A percentile compares a stretch with the other conserved stretches of the same genome.
Evolutionary conservation across 2,797 vertebrate species (phyloP).

Genomic region (Tapera naevia): DNA sequence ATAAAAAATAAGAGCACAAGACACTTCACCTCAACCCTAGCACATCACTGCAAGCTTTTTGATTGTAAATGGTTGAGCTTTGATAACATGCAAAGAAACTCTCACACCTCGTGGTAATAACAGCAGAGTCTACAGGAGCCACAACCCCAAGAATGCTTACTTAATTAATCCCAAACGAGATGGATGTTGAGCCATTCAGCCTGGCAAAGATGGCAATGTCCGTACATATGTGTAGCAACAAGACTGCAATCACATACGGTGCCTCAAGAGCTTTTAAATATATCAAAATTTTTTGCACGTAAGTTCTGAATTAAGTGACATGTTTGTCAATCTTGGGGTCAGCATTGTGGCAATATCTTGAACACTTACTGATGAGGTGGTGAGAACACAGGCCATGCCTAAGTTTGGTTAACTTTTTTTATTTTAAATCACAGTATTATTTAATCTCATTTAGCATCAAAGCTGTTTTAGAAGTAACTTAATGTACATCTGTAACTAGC

Average conservation of each 20-base stretch:
- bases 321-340: neutral
- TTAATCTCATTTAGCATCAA: neutral
- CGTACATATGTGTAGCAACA: rapidly evolving
- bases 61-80: neutral
- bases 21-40: neutral
- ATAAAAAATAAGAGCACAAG: neutral
- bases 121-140: neutral
- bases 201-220: neutral
- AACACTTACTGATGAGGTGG: neutral
- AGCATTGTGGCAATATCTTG: neutral
- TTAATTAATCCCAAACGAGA: neutral
- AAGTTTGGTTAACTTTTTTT: neutral
- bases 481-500: slow-evolving; percentile 3
- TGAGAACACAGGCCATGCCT: neutral
- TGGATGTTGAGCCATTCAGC: neutral
- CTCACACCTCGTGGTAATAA: neutral
- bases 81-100: neutral
- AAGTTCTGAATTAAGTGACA: neutral
- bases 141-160: neutral
- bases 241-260: neutral
- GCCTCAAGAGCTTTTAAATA: neutral
- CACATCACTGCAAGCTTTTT: neutral
- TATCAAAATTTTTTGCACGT: rapidly evolving
- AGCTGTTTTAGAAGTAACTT: neutral
- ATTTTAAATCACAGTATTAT: neutral